phyloP scores from a whole-genome alignment of 2,797 vertebrate species.

The Lepus townsendii region DNA sequence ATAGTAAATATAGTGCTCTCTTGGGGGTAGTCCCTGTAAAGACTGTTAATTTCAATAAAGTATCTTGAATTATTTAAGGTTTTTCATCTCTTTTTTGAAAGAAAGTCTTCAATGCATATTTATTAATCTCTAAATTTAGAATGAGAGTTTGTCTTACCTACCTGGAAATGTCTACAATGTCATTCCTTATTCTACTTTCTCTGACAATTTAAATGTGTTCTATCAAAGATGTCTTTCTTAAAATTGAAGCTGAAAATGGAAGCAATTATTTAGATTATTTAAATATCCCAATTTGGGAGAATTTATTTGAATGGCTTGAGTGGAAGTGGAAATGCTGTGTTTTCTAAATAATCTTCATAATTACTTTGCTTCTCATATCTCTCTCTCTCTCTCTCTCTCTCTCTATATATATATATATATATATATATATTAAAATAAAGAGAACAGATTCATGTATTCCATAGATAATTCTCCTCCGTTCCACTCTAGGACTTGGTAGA shows the following conservation, averaged over 20 bases:
- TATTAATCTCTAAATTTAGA: neutral
- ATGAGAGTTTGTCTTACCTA: neutral
- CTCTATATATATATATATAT: too few relatives aligned
- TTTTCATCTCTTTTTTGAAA: neutral
- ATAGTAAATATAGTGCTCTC: neutral
- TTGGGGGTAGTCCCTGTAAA: accelerated
- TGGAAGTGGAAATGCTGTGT: neutral
- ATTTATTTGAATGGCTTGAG: neutral
- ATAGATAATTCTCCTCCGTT: neutral
- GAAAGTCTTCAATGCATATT: neutral
- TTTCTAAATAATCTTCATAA: neutral
- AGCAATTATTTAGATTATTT: neutral
- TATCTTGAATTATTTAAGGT: neutral
- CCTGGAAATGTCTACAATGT: neutral
- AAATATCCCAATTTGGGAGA: neutral
- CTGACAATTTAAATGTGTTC: neutral
- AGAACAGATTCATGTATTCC: too few relatives aligned
- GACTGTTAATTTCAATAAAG: neutral
- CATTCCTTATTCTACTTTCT: neutral
- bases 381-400: too few relatives aligned
- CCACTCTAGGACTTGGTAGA: neutral
- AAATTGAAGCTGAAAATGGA: slow-evolving; percentile 2
- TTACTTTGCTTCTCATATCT: neutral
- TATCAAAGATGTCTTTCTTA: neutral
- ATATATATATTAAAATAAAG: too few relatives aligned